Base-by-base conservation (phyloP, 2,113 vertebrate species). In the Scophthalmus maximus region DNA sequence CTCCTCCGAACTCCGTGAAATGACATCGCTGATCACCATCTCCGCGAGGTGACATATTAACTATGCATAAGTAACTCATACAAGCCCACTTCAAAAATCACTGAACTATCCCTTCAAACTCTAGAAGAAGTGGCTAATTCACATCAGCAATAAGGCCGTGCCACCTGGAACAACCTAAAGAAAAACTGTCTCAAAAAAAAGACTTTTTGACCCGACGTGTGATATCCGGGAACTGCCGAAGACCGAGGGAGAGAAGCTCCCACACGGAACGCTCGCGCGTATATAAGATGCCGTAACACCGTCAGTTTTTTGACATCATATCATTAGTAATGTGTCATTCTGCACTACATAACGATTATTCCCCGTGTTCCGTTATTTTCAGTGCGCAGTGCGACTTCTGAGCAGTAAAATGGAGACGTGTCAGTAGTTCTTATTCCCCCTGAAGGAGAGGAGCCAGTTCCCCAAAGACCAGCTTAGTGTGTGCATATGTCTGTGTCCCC, bases 391-490 rank as follows among this genome's bases (percentile, higher is more conserved):
- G 26, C 0, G 1, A 23, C 40, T 22, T 20, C 29, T 8, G 22
- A 68, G 57, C 3, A 8, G 12, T 17, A 8, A 53, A 68, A 78
- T 68, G 2, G 57, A 86, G 50, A 73, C 25, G 26, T 78, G 64
- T 62, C 18, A 34, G 3, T 47, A 40, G 23, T 49, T 58, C 11
- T 58, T 63, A 59, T 71, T 79, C 47, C 71, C 67, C 73, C 50
- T 53, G 58, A 68, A 79, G 75, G 42, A 17, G 58, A 29, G 8
- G 51, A 62, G 29, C 9, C 44, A 7, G 69, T 22, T 80, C 78
- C 84, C 83, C 49, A 57, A 73, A 84, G 78, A 87, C 30, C 55
- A 32, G 52, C 47, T 67, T 20, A 61, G 23, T 62, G 30, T 52
- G 62, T 47, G 61, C 1, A 17, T 14, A 15, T 53, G 62, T 71